These are phyloP conservation scores for Tupaia tana DNA, from an alignment of 2,113 vertebrate genomes.

Conservation along the genomic window DNA sequence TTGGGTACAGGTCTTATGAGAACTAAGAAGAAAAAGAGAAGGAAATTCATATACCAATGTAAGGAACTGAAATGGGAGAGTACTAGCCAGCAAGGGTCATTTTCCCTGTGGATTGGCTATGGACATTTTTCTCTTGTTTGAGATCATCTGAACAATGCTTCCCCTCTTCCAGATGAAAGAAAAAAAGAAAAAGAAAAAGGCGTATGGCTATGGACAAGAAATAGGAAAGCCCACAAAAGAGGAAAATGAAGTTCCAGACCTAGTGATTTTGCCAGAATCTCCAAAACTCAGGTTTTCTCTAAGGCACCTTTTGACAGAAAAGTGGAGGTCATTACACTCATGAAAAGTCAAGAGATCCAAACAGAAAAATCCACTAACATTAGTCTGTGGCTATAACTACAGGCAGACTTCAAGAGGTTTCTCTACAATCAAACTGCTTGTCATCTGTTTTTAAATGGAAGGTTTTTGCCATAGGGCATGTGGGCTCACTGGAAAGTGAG, in stretches of 20 bases:
- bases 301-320: neutral
- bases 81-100: neutral
- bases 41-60: neutral
- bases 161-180: neutral
- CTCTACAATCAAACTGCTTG: neutral
- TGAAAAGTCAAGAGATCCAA: neutral
- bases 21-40: neutral
- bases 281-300: neutral
- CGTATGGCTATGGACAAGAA: neutral
- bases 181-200: neutral
- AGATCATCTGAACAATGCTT: neutral
- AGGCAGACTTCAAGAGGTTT: neutral
- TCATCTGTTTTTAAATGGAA: too few relatives aligned
- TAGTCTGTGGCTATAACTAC: too few relatives aligned
- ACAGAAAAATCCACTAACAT: neutral
- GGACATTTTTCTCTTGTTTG: neutral
- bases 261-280: neutral
- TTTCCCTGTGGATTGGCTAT: neutral
- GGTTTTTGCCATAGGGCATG: too few relatives aligned
- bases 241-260: neutral
- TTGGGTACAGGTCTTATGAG: neutral
- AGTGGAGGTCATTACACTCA: neutral
- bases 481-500: too few relatives aligned
- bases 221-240: neutral
- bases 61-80: neutral